Evolutionary conservation across 53 echinoderm and acorn worm genomes (phyloP), one percentile per base, ranked within the genome.

Genomic region (Pentamera pediparva): DNA sequence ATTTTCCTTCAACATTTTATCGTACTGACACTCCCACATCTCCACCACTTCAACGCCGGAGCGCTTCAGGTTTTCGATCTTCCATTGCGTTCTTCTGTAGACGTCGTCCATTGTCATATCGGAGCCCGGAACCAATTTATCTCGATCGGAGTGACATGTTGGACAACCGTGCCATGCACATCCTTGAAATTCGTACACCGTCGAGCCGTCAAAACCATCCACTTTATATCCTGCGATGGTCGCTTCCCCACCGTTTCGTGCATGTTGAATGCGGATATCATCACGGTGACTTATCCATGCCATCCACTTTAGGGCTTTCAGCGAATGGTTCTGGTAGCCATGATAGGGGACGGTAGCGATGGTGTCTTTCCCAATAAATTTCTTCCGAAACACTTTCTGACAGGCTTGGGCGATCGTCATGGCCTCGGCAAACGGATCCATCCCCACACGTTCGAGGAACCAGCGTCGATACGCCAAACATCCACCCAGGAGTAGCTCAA

Each of bases 21-120:
- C 7, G n/a, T 56, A 85, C 0, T 85, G 76, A 28, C 79, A 82
- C 30, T 89, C 89, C 85, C 89, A 89, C 38, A 74, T 80, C 15
- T 47, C 72, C 6, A 81, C 57, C 5, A 82, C 74, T 5, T 22
- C 21, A 57, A 4, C 28, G 9, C 32, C 58, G 28, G 13, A 6
- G 29, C 21, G 10, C 10, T 18, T 29, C 15, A 65, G 5, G 26
- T 26, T 13, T 7, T 65, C 8, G 19, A 28, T 33, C 28, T 41
- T 20, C 20, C 40, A 15, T 18, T 11, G 17, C 24, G 13, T 22
- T 25, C 40, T 3, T 32, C 45, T 0, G 2, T 28, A 29, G 3
- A 26, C 40, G 5, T 32, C 67, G 25, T 6, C 45, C 48, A 43
- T 67, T 11, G 67, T 47, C 24, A 28, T 32, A 26, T 38, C 34